Evolutionary conservation across 2,113 vertebrate genomes (phyloP), one percentile per base, ranked within the genome.

Genomic region (Hyperoodon ampullatus): DNA sequence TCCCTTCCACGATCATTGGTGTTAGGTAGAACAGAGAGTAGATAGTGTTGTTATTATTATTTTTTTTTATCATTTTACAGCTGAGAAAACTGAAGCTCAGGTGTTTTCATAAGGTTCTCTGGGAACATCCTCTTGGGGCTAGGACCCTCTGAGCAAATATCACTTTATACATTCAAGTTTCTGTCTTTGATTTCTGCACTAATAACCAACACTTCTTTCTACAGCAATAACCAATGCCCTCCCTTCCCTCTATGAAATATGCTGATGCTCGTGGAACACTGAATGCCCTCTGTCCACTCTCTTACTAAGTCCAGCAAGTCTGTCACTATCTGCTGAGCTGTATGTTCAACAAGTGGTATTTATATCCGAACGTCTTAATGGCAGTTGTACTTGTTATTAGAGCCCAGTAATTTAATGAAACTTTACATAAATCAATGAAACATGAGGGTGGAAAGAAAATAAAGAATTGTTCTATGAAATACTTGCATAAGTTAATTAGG

Each of bases 1-100:
- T 95, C 35, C 33, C 58, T 92, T 92, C 53, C 18, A 89, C 1
- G 77, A 77, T 42, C 72, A 74, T 90, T 42, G 42, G 81, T 90
- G 63, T 63, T 84, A 90, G 39, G 30, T 14, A 63, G 8, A 80
- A 5, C 13, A 39, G 71, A 30, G 26, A 33, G 35, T 50, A 86
- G 44, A 8, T 70, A 78, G 65, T 75, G 9, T 63, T 26, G 35
- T 68, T 74, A 9, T 53, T 72, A 30, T 74, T 58, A 8, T 44
- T 74, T 23, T 39, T 39, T 81, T 42, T 21, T 50, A 72, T 58
- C 13, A 60, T 75, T 88, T 91, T 82, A 81, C 3, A 94, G 61
- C 9, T n/a, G 23, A 81, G 26, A 53, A 90, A 77, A 90, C 19
- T 14, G 65, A 94, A 74, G 65, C 9, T 39, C 63, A 60, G 42